Evolutionary conservation across 2,113 vertebrate species (phyloP).

Genomic region (Chloebia gouldiae): DNA sequence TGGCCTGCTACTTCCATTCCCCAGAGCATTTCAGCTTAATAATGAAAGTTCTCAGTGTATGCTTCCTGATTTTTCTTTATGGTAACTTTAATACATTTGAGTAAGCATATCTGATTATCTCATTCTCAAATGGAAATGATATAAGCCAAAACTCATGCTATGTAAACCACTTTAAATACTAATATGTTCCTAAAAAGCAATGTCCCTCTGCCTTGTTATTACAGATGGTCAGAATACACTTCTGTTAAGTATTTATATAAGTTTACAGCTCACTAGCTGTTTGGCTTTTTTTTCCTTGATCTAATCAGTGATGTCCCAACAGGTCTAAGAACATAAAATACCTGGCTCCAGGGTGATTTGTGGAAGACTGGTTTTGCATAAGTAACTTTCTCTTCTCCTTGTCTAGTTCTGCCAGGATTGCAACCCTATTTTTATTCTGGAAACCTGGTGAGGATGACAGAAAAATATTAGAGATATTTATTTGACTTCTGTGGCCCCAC

Average conservation of each 20-base stretch:
- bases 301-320: not conserved
- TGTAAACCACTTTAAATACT: not conserved
- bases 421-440: constrained; percentile 92
- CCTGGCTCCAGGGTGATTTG: constrained; percentile 93
- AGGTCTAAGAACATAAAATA: constrained; percentile 62
- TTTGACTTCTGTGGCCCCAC: not conserved
- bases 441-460: constrained; percentile 77
- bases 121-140: not conserved
- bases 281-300: not conserved
- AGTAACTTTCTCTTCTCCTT: constrained; percentile 93
- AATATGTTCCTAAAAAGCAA: not conserved
- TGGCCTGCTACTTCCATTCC: not conserved
- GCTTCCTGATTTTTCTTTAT: not conserved
- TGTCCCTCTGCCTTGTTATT: not conserved
- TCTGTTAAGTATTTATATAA: not conserved
- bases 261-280: not conserved
- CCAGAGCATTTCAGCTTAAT: not conserved
- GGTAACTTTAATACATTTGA: not conserved
- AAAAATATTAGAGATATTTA: constrained; percentile 54
- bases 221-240: not conserved
- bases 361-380: constrained; percentile 89
- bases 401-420: constrained; percentile 94
- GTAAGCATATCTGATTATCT: not conserved
- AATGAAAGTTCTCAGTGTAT: not conserved
- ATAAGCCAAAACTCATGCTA: not conserved